Conservation (phyloP, 2,797 vertebrate species). For the Sus cebifrons region DNA sequence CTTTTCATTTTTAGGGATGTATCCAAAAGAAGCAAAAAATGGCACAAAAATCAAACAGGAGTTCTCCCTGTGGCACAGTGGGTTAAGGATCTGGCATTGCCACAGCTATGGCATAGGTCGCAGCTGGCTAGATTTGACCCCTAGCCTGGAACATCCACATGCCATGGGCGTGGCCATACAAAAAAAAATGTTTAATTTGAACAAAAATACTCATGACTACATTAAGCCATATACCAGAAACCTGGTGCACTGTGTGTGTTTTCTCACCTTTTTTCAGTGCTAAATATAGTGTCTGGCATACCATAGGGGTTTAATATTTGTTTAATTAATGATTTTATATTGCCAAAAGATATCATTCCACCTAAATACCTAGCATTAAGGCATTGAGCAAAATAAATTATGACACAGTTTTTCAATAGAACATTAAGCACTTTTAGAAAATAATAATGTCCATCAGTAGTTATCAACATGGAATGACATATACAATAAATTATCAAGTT, state of each 20-base stretch:
- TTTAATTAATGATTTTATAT: conserved; percentile 34
- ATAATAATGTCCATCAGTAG: conserved; percentile 48
- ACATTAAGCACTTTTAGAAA: conserved; percentile 55
- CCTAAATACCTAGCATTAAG: conserved; percentile 19
- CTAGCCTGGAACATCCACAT: no score
- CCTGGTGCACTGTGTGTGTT: not conserved
- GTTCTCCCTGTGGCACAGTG: no score
- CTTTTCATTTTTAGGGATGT: conserved; percentile 51
- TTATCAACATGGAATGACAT: not conserved
- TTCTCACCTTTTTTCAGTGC: not conserved
- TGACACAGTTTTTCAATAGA: not conserved
- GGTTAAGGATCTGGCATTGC: no score
- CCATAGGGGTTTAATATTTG: not conserved
- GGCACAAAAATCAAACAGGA: no score
- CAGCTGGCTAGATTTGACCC: no score
- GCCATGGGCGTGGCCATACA: no score
- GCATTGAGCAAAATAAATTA: not conserved
- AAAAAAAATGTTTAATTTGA: not conserved
- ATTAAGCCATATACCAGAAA: not conserved
- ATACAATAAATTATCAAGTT: conserved; percentile 45
- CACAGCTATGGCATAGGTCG: no score
- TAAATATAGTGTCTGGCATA: not conserved
- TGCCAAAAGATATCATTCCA: not conserved
- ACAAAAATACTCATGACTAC: conserved; percentile 36
- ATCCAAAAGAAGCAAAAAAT: not conserved